Evolutionary conservation across 2,113 vertebrate species (phyloP).

Genomic region (Pitta sordida): DNA sequence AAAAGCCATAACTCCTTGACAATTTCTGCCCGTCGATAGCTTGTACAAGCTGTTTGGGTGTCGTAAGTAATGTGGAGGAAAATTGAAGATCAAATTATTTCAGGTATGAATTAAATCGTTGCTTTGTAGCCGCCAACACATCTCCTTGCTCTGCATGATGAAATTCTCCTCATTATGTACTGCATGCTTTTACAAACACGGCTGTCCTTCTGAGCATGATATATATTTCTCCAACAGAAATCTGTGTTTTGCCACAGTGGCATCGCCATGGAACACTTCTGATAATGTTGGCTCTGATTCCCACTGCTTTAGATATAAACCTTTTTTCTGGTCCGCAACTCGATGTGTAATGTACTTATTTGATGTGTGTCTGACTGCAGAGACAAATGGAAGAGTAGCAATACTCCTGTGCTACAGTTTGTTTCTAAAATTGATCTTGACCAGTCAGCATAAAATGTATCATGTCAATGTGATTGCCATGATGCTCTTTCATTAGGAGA

Average conservation of each 20-base stretch:
- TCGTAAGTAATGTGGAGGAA: neutral
- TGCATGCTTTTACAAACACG: neutral
- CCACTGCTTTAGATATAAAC: neutral
- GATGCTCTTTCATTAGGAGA: neutral
- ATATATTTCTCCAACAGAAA: neutral
- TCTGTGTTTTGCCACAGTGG: neutral
- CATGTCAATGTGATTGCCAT: neutral
- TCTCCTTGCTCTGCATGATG: neutral
- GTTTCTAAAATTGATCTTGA: constrained; percentile 19
- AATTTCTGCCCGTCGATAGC: constrained; percentile 19
- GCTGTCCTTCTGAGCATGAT: neutral
- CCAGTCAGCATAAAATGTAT: constrained; percentile 3
- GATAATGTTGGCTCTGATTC: neutral
- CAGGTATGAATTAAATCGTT: constrained; percentile 31
- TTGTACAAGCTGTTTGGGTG: neutral
- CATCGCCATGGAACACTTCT: neutral
- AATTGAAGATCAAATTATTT: constrained; percentile 28
- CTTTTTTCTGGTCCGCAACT: fast-evolving
- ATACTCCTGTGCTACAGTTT: neutral
- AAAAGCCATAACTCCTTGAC: constrained; percentile 39
- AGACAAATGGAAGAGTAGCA: neutral
- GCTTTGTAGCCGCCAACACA: neutral
- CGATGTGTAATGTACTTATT: neutral
- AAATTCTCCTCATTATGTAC: neutral
- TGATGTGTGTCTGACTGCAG: neutral